phyloP scores from a whole-genome alignment of 2,113 vertebrate genomes.

The Apaloderma vittatum region DNA sequence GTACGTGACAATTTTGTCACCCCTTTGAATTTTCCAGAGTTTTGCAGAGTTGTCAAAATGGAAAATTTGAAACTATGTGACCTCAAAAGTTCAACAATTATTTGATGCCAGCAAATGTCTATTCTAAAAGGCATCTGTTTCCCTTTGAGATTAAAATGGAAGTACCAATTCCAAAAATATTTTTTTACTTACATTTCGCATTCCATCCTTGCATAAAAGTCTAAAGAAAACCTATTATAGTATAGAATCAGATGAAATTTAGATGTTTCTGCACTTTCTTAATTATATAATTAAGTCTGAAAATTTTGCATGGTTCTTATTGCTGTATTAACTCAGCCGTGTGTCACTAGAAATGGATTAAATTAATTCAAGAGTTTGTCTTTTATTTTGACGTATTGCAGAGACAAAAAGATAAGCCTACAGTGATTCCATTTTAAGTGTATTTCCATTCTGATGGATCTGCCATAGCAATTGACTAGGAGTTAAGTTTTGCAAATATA shows the following conservation, averaged over 20 bases:
- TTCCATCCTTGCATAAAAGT: not conserved
- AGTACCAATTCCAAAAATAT: not conserved
- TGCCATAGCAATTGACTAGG: not conserved
- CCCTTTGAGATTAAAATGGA: not conserved
- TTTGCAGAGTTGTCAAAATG: not conserved
- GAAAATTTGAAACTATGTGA: not conserved
- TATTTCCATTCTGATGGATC: not conserved
- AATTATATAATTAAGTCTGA: not conserved
- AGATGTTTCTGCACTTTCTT: not conserved
- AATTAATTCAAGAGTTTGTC: not conserved
- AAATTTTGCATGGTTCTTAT: not conserved
- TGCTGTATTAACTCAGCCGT: not conserved
- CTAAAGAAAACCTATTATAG: not conserved
- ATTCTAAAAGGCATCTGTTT: not conserved
- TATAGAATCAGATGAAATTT: not conserved
- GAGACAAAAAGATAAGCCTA: not conserved
- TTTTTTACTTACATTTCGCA: not conserved
- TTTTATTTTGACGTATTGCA: not conserved
- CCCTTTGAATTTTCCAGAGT: not conserved
- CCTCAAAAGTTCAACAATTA: not conserved
- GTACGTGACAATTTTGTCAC: not conserved
- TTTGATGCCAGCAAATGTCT: not conserved
- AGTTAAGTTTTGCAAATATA: not conserved
- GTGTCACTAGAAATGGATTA: not conserved
- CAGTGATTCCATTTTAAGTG: fast-evolving